Evolutionary conservation across 1,140 invertebrate species (phyloP), one percentile per base, ranked within the genome.

Genomic region (Anoplolepis gracilipes): DNA sequence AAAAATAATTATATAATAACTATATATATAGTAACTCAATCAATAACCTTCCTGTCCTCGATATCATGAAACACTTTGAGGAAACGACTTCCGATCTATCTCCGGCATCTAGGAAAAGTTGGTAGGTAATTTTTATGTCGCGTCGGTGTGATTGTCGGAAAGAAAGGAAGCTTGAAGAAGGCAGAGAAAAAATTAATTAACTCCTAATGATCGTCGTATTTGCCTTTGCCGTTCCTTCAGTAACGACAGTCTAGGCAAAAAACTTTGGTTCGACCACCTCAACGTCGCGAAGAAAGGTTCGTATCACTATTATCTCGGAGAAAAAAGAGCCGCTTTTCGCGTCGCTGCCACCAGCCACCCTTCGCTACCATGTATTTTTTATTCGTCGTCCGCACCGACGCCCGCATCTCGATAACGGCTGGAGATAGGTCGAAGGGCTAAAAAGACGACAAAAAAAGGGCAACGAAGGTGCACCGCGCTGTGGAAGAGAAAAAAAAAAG

Each of bases 101-200:
- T 46, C 19, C 67, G 49, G 39, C 53, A 16, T 42, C 25, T 25
- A 30, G n/a, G 25, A 11, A 70, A 70, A 57, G 25, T 69, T 62
- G 16, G 28, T 10, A 36, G 53, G 11, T 57, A 59, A 70, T 81
- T 81, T 81, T 57, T 57, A 46, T 57, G 53, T 81, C 22, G 11
- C 36, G 11, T 16, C 53, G 16, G 19, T 19, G 67, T 46, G 85
- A 78, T 72, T 65, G 84, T 64, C 36, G 46, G 61, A 25, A 62
- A 67, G 73, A 69, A 85, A 85, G 53, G 22, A 22, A 84, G 62
- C 57, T 13, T 49, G 69, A 65, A 42, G 33, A 67, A 59, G 78
- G 42, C 62, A 75, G 42, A 72, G 46, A 84, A 64, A 87, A 64
- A 78, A 85, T 69, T 76, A 85, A 82, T 82, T 82, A 82, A 82